phyloP scores from a whole-genome alignment of 2,888 invertebrate species.

The Spisula subtruncata region DNA sequence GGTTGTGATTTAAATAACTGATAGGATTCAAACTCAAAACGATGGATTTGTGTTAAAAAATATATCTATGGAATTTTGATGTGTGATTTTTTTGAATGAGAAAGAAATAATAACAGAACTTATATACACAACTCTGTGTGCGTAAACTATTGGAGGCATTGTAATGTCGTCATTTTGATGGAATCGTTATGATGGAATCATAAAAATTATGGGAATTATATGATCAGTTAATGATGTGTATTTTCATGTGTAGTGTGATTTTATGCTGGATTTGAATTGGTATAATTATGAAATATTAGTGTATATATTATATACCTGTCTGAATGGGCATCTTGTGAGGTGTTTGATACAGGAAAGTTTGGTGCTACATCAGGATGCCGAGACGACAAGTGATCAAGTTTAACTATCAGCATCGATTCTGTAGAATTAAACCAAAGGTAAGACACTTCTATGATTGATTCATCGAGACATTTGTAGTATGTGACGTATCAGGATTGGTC shows the following conservation, averaged over 20 bases:
- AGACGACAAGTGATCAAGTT: slow-evolving; percentile 51
- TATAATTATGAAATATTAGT: background rate
- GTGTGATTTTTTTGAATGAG: background rate
- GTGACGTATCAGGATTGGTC: background rate
- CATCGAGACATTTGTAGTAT: background rate
- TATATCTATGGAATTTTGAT: background rate
- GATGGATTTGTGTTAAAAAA: slow-evolving; percentile 14
- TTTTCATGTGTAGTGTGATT: background rate
- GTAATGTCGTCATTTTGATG: background rate
- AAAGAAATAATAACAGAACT: background rate
- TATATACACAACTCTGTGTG: background rate
- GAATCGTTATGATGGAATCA: too few relatives aligned
- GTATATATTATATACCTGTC: background rate
- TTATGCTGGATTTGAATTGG: slow-evolving; percentile 1
- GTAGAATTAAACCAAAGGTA: slow-evolving; percentile 54
- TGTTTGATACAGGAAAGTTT: slow-evolving; percentile 26
- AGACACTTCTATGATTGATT: background rate
- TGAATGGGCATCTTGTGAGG: slow-evolving; percentile 48
- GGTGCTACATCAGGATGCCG: slow-evolving; percentile 44
- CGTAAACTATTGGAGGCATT: background rate
- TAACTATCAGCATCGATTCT: slow-evolving; percentile 57
- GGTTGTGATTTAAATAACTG: background rate
- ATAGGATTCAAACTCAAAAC: background rate
- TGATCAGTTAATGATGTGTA: background rate
- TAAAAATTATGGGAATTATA: background rate